A percentile compares a stretch with the other conserved stretches of the same genome.
Conservation (phyloP, 2,888 invertebrate species). For the Mechanitis messenoides region DNA sequence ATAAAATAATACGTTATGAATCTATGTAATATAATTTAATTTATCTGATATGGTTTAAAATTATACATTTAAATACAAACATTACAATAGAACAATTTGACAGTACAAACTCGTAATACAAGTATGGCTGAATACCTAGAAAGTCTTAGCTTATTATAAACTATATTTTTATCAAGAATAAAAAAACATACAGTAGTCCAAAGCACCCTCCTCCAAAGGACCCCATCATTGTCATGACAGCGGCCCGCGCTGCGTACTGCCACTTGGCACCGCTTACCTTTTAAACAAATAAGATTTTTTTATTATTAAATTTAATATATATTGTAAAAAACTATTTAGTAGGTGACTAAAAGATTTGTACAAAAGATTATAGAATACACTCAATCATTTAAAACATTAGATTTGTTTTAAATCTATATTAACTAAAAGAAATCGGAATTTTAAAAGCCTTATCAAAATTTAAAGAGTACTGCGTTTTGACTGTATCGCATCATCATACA, state of each 20-base stretch:
- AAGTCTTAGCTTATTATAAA: constrained; percentile 10
- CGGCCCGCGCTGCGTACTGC: constrained; percentile 93
- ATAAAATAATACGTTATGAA: not conserved
- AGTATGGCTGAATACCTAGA: not conserved
- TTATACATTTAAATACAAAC: too few species aligned
- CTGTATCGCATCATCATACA: too few species aligned
- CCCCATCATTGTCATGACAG: constrained; percentile 93
- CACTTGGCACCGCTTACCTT: constrained; percentile 88
- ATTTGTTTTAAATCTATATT: too few species aligned
- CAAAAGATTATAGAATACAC: too few species aligned
- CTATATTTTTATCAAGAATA: not conserved
- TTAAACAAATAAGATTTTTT: constrained; percentile 3
- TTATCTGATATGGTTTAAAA: too few species aligned
- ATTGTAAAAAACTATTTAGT: too few species aligned
- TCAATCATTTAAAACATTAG: not conserved
- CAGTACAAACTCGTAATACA: too few species aligned
- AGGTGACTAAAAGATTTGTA: not conserved
- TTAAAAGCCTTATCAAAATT: too few species aligned
- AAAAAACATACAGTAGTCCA: constrained; percentile 73
- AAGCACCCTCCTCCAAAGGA: constrained; percentile 92
- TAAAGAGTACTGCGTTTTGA: too few species aligned
- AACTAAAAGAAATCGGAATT: too few species aligned
- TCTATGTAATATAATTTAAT: not conserved
- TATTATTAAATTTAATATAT: too few species aligned
- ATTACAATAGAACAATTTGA: too few species aligned